These are phyloP conservation scores for Corbicula japonica DNA, from an alignment of 2,888 invertebrate species.

Conservation along the genomic window DNA sequence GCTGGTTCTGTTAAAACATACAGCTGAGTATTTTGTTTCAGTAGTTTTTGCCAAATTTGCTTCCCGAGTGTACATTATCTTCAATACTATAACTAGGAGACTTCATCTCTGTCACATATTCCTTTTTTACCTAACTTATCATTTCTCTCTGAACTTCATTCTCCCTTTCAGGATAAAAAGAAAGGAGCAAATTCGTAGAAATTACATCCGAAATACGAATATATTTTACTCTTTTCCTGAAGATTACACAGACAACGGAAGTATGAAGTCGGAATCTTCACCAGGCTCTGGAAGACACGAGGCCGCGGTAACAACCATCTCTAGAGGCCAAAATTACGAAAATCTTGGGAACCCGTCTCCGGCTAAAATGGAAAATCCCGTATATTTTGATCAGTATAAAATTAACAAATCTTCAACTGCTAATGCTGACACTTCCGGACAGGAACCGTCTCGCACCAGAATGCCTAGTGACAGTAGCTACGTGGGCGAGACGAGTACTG, in stretches of 20 bases:
- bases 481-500: conserved; percentile 34
- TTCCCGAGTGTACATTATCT: no score
- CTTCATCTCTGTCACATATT: no score
- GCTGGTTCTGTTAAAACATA: no score
- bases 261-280: conserved; percentile 28
- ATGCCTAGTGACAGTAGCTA: conserved; percentile 28
- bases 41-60: no score
- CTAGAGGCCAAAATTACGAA: conserved; percentile 15
- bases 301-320: conserved; percentile 14
- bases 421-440: not conserved
- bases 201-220: conserved; percentile 64
- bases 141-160: no score
- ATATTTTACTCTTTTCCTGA: conserved; percentile 69
- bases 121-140: no score
- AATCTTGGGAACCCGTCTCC: conserved; percentile 13
- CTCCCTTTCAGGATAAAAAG: conserved; percentile 57
- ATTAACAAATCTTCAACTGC: conserved; percentile 8
- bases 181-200: conserved; percentile 54
- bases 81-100: no score
- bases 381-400: conserved; percentile 32
- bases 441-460: not conserved
- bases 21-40: no score
- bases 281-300: conserved; percentile 20
- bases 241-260: conserved; percentile 47
- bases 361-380: conserved; percentile 5